Evolutionary conservation across 2,797 vertebrate species (phyloP), one percentile per base, ranked within the genome.

Genomic region (Micrastur ruficollis): DNA sequence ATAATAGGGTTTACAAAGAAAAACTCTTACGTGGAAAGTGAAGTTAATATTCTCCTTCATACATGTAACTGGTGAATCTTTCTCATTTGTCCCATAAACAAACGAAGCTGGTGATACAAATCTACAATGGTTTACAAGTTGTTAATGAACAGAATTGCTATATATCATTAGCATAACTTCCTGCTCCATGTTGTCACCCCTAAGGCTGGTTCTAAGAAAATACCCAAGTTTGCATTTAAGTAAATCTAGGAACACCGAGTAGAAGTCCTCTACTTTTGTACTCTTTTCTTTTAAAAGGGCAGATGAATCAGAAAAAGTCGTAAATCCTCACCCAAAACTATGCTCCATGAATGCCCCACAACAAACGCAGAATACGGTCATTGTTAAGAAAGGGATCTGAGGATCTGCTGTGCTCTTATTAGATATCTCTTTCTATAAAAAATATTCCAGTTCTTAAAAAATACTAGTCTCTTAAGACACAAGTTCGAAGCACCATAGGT

Each of bases 21-120:
- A 53, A 94, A 71, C 52, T 75, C 98, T 98, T 98, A 99, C 99
- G 63, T 99, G 99, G 96, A 99, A 99, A 14, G 99, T 99, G 97
- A 99, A 99, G 97, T 99, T 99, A 93, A 99, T 98, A 70, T 79
- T 98, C 95, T 99, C 99, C 23, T 96, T 82, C 97, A 98, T 98
- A 94, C 99, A 99, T 4, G 38, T 86, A 59, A 97, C 94, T 5
- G 95, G 91, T 26, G 89, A 49, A 55, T 98, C 97, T 81, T 98
- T 97, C 15, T 99, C 98, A 71, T 65, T 92, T 55, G 97, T 73
- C 93, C 99, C 99, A 95, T 99, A 99, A 63, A 98, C 87, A 97
- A 99, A 99, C 0, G 98, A 98, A 44, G 97, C 95, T 19, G 99
- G 99, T 85, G 97, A 98, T 85, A 99, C 99, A 96, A 98, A 98